These are phyloP conservation scores for Leucophenga montana DNA, from an alignment of 2,888 invertebrate genomes.

Conservation along the genomic window DNA sequence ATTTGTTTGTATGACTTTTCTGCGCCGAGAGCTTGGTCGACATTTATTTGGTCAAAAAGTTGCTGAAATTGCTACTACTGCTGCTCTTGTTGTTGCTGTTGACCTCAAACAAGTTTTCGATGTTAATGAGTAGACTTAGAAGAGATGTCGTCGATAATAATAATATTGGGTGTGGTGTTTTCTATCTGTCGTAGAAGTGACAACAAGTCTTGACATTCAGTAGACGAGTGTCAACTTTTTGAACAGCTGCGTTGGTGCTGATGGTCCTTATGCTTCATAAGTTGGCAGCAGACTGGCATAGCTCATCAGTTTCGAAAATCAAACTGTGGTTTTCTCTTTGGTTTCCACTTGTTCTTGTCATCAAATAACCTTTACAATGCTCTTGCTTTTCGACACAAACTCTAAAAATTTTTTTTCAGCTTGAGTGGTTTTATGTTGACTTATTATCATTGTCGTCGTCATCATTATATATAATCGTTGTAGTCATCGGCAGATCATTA, in stretches of 20 bases:
- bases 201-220: neutral
- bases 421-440: constrained; percentile 19
- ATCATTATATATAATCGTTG: constrained; percentile 24
- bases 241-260: neutral
- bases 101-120: constrained; percentile 12
- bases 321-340: neutral
- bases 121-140: neutral
- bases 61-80: neutral
- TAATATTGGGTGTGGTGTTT: neutral
- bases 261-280: too few species aligned
- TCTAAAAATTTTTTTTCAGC: constrained; percentile 8
- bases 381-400: neutral
- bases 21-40: neutral
- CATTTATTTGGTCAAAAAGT: neutral
- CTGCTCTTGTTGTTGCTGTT: neutral
- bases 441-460: constrained; percentile 34
- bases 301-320: neutral
- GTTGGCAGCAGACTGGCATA: neutral
- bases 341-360: neutral
- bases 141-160: neutral
- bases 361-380: neutral
- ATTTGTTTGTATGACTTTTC: constrained; percentile 22
- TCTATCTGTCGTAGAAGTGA: neutral
- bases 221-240: neutral
- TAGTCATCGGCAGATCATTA: neutral